Conservation (phyloP, 2,113 vertebrate genomes). For the Rhinoptilus africanus region DNA sequence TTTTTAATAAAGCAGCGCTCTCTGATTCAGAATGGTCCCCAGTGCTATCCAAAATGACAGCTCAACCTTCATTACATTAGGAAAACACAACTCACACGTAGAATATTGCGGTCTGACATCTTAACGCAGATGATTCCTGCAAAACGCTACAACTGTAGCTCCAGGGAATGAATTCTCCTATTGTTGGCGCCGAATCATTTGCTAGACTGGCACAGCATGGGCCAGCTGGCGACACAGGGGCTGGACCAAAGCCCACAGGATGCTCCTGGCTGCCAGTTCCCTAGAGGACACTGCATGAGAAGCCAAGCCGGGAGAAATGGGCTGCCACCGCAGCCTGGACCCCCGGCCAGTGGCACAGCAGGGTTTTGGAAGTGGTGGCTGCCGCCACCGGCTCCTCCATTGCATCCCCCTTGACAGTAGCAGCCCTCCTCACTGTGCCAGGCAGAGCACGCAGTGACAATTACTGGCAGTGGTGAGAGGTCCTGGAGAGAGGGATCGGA, state of each 20-base stretch:
- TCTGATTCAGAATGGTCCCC: not conserved
- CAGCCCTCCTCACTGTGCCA: not conserved
- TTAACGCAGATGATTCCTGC: not conserved
- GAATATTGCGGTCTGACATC: not conserved
- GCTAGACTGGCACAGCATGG: not conserved
- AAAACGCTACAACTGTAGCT: not conserved
- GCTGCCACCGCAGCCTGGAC: not conserved
- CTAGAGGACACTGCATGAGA: not conserved
- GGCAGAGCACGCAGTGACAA: not conserved
- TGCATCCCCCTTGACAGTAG: not conserved
- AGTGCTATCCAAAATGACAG: not conserved
- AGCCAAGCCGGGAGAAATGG: not conserved
- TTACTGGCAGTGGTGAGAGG: not conserved
- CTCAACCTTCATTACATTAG: not conserved
- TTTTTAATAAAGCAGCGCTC: not conserved
- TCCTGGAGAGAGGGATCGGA: not conserved
- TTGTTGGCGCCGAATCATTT: fast-evolving
- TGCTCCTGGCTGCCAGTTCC: not conserved
- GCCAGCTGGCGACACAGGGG: not conserved
- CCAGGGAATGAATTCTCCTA: not conserved
- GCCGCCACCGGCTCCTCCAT: not conserved
- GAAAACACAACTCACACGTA: not conserved
- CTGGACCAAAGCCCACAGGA: slow-evolving; percentile 17
- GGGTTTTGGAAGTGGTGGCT: not conserved
- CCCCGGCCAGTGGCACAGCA: not conserved